Base-by-base conservation (phyloP, 2,797 vertebrate genomes). In the Pipistrellus pygmaeus region DNA sequence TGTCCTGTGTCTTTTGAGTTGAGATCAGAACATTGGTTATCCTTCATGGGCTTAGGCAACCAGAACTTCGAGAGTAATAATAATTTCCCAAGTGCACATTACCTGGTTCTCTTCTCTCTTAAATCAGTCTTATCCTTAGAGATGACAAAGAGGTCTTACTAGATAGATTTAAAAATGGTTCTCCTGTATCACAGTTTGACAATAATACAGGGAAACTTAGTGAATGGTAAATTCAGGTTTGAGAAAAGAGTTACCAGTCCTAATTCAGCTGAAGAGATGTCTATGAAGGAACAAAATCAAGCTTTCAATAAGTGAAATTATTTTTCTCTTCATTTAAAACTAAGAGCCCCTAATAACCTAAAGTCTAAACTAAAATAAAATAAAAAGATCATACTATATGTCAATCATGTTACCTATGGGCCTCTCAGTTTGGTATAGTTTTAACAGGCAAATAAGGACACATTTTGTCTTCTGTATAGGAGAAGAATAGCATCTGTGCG, bases 401-500 rank as follows among this genome's bases (percentile, higher is more conserved):
- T 91, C n/a, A 84, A 64, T 35, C 85, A 77, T 95, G 86, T 53
- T 92, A 95, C 18, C 77, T 35, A 21, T 35, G 85, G 30, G 89
- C 71, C 89, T 87, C 85, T 93, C 82, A 30, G 51, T 91, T 96
- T 94, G 91, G 92, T 77, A 73, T 32, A 77, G 20, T 96, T 97
- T 69, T 30, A 92, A 85, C 35, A 94, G 85, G 83, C 93, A 21
- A 81, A 66, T 69, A 93, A 95, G 92, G 94, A 97, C 96, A 95
- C 87, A 21, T 57, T 97, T 97, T 85, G 96, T 94, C 66, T 96
- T 96, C 93, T 96, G 95, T 94, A 97, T 97, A 97, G 84, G 66
- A 87, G 94, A 95, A 96, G 93, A 97, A 95, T 62, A 98, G 97
- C 97, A 98, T 97, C 97, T 98, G 95, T 64, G 82, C 97, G 51